A percentile compares a stretch with the other conserved stretches of the same genome.
Evolutionary conservation across 2,888 invertebrate genomes (phyloP).

Genomic region (Dromius quadrimaculatus): DNA sequence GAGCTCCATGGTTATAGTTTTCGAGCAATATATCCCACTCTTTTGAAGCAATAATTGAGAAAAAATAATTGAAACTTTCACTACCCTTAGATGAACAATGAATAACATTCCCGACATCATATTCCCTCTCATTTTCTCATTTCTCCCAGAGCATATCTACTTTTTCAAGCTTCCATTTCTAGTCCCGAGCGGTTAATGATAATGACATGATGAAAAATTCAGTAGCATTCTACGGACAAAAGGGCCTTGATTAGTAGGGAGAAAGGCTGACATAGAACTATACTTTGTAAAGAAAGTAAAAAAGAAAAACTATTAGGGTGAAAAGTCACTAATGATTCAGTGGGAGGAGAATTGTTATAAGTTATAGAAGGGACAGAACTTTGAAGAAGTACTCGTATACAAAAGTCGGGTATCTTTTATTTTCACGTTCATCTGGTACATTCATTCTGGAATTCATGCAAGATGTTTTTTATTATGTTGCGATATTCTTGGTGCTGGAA

Average conservation of each 20-base stretch:
- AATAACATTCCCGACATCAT: slow-evolving; percentile 2
- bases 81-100: too few species aligned
- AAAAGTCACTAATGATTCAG: background rate
- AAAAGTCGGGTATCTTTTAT: too few species aligned
- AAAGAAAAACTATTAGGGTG: background rate
- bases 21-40: too few species aligned
- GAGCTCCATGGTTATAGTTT: too few species aligned
- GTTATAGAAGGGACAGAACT: too few species aligned
- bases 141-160: background rate
- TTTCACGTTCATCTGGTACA: too few species aligned
- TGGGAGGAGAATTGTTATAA: background rate
- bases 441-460: too few species aligned
- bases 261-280: background rate
- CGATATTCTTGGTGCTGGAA: too few species aligned
- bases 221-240: slow-evolving; percentile 11
- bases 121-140: background rate
- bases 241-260: slow-evolving; percentile 21
- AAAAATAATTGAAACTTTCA: too few species aligned
- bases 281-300: background rate
- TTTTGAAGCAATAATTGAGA: too few species aligned
- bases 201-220: slow-evolving; percentile 34
- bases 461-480: too few species aligned
- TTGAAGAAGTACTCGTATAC: too few species aligned
- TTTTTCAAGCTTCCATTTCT: background rate
- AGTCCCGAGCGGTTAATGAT: slow-evolving; percentile 13